Percentiles rank a stretch among this genome's conserved stretches.
phyloP scores from a whole-genome alignment of 1,140 invertebrate genomes.

The Brevipalpus yothersi region DNA sequence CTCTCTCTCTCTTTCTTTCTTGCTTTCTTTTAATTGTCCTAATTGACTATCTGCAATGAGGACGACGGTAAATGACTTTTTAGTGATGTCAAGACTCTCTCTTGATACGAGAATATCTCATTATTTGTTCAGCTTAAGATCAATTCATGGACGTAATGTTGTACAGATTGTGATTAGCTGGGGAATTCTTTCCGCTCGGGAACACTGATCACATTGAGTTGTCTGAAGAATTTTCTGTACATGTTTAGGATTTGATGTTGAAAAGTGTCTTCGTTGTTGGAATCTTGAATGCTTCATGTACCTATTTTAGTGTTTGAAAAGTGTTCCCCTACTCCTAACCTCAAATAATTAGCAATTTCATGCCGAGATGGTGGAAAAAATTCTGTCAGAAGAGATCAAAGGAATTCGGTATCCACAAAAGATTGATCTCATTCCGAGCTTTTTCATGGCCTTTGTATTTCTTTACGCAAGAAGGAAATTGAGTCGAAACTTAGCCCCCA shows the following conservation, averaged over 20 bases:
- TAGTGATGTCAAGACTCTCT: background rate
- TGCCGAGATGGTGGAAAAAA: no score
- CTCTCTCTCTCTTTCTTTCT: background rate
- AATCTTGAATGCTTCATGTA: background rate
- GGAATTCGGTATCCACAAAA: no score
- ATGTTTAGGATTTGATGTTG: background rate
- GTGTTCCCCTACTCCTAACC: no score
- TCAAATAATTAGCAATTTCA: no score
- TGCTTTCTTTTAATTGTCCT: background rate
- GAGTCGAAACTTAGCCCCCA: no score
- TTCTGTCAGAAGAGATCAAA: no score
- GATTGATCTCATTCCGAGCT: no score
- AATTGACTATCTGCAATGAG: background rate
- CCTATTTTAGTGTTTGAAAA: no score
- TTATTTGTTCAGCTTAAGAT: background rate
- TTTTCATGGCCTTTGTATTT: no score
- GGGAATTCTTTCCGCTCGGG: background rate
- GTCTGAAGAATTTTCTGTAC: no score
- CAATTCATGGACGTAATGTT: background rate
- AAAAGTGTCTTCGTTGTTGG: background rate
- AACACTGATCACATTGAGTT: background rate
- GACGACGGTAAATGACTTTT: background rate
- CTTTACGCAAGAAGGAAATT: no score
- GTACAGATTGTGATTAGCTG: background rate
- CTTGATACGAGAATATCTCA: background rate